Conservation (phyloP, 1,140 invertebrate species). For the Drosophila rhopaloa region DNA sequence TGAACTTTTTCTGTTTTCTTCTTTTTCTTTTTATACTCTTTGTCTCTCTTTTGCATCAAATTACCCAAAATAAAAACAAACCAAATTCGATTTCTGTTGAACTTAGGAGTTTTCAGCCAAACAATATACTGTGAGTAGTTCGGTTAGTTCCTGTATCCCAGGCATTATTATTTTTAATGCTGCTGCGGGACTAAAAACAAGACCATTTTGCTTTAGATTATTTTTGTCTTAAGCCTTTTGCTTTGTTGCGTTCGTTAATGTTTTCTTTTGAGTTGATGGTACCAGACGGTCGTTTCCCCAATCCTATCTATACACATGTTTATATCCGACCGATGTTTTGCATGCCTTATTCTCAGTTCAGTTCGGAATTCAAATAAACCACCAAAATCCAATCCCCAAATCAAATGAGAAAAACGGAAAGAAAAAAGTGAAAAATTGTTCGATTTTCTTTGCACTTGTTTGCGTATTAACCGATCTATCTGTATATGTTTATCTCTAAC, state of each 20-base stretch:
- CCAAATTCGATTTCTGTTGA: constrained; percentile 53
- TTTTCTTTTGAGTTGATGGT: constrained; percentile 25
- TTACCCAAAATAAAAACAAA: constrained; percentile 34
- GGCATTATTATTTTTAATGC: constrained; percentile 32
- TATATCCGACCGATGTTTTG: constrained; percentile 27
- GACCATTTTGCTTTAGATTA: constrained; percentile 42
- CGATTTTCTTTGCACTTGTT: constrained; percentile 63
- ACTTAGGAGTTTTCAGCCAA: constrained; percentile 84
- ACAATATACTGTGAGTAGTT: constrained; percentile 84
- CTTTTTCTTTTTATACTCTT: constrained; percentile 68
- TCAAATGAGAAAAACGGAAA: not conserved
- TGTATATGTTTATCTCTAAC: constrained; percentile 24
- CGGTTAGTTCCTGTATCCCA: constrained; percentile 38
- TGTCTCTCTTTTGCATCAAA: constrained; percentile 48
- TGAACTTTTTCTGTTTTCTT: constrained; percentile 75
- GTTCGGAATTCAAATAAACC: constrained; percentile 16
- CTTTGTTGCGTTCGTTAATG: constrained; percentile 53
- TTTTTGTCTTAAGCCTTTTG: constrained; percentile 56
- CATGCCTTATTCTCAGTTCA: constrained; percentile 40
- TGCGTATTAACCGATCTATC: constrained; percentile 27
- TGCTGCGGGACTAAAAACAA: constrained; percentile 22
- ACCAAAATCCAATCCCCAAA: constrained; percentile 10
- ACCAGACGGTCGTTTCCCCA: constrained; percentile 13
- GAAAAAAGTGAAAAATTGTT: constrained; percentile 10
- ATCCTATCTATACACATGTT: constrained; percentile 10